These are phyloP conservation scores for Grapholita molesta DNA, from an alignment of 1,140 invertebrate genomes.

Conservation along the genomic window DNA sequence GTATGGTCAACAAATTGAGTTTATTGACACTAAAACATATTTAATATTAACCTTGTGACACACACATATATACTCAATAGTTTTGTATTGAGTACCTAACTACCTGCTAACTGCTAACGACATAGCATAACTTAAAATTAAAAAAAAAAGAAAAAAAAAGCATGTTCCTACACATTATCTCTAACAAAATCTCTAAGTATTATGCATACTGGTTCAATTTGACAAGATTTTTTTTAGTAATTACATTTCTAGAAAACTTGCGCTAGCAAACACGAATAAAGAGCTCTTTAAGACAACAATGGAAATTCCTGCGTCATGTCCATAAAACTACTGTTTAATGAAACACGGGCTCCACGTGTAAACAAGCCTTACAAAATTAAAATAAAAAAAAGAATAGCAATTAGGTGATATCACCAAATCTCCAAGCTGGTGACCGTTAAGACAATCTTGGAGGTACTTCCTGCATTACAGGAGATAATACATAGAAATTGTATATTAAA, in stretches of 20 bases:
- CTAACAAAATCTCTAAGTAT: too few relatives aligned
- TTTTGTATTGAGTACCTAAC: too few relatives aligned
- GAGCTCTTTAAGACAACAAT: neutral
- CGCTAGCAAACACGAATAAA: neutral
- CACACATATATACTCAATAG: too few relatives aligned
- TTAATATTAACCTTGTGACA: neutral
- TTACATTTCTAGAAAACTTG: neutral
- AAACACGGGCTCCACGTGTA: neutral
- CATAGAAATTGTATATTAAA: constrained; percentile 77
- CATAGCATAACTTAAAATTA: too few relatives aligned
- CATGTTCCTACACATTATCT: too few relatives aligned
- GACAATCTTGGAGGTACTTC: constrained; percentile 69
- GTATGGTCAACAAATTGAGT: neutral
- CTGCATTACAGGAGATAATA: constrained; percentile 73
- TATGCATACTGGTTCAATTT: too few relatives aligned
- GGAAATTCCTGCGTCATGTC: neutral
- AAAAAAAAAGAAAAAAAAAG: too few relatives aligned
- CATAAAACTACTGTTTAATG: neutral
- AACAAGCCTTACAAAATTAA: constrained; percentile 11
- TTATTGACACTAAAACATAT: neutral
- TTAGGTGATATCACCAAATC: constrained; percentile 55
- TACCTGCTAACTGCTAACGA: too few relatives aligned
- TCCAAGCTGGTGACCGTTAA: constrained; percentile 62
- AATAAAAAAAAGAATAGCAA: constrained; percentile 24
- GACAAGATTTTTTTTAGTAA: too few relatives aligned